A percentile compares a stretch with the other conserved stretches of the same genome.
Evolutionary conservation across 2,888 invertebrate species (phyloP).

Genomic region (Chymomyza procnemis): DNA sequence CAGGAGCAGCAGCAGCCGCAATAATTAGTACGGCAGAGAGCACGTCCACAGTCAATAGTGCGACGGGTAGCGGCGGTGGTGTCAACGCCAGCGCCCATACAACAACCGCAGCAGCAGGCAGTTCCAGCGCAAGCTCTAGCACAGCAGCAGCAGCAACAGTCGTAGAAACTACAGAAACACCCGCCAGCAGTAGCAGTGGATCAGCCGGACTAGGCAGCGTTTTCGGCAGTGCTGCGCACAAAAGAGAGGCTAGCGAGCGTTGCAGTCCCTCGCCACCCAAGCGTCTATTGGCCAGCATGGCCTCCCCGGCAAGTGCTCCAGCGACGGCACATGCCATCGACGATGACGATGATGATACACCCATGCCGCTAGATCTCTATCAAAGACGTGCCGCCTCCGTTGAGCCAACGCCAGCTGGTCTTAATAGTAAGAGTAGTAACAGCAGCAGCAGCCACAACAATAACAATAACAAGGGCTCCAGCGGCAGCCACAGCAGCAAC

Average conservation of each 20-base stretch:
- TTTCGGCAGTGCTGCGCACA: constrained; percentile 44
- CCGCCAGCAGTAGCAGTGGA: constrained; percentile 35
- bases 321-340: constrained; percentile 37
- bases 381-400: constrained; percentile 72
- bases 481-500: constrained; percentile 14
- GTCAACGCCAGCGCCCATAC: constrained; percentile 52
- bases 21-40: background rate
- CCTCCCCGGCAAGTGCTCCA: constrained; percentile 21
- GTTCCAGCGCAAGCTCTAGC: constrained; percentile 51
- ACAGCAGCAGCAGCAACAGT: constrained; percentile 58
- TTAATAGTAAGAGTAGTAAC: constrained; percentile 33
- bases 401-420: constrained; percentile 38
- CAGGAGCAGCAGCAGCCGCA: constrained; percentile 29
- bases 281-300: constrained; percentile 43
- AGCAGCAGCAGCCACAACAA: constrained; percentile 18
- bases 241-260: constrained; percentile 74
- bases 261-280: constrained; percentile 77
- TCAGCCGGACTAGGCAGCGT: constrained; percentile 57
- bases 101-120: constrained; percentile 67
- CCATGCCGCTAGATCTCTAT: constrained; percentile 78
- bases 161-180: constrained; percentile 44
- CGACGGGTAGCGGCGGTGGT: constrained; percentile 24
- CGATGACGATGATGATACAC: constrained; percentile 57
- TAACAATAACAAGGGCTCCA: constrained; percentile 16
- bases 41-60: background rate